These are phyloP conservation scores for Asbolus verrucosus DNA, from an alignment of 1,140 invertebrate genomes.

Conservation along the genomic window DNA sequence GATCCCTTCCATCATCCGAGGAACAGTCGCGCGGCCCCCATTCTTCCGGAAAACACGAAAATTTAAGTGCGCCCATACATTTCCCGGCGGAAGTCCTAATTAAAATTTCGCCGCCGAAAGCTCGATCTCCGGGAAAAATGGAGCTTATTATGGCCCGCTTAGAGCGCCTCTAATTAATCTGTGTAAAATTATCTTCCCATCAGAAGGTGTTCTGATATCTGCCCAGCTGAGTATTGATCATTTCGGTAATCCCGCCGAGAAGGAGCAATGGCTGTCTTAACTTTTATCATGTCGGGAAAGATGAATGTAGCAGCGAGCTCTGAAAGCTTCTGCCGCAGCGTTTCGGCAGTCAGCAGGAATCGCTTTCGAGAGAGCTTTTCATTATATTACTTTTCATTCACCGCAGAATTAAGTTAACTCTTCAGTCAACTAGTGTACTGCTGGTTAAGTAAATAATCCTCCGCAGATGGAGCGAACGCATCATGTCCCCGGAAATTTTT, in stretches of 20 bases:
- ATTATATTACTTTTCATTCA: constrained; percentile 35
- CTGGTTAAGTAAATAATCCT: too few relatives aligned
- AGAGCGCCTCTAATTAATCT: background rate
- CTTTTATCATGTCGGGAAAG: constrained; percentile 37
- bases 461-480: too few relatives aligned
- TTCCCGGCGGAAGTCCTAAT: too few relatives aligned
- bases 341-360: constrained; percentile 8
- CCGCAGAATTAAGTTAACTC: constrained; percentile 1
- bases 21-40: too few relatives aligned
- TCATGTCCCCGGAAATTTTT: too few relatives aligned
- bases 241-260: constrained; percentile 19
- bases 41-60: background rate
- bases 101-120: too few relatives aligned
- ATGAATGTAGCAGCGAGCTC: constrained; percentile 8
- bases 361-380: background rate
- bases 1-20: background rate
- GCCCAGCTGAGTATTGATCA: constrained; percentile 14
- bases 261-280: constrained; percentile 36
- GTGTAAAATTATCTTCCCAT: constrained; percentile 4
- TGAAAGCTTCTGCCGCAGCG: background rate
- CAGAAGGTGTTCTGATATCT: too few relatives aligned
- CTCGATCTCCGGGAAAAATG: background rate
- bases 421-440: too few relatives aligned
- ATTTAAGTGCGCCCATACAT: background rate
- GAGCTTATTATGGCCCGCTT: background rate